A percentile compares a stretch with the other conserved stretches of the same genome.
These are phyloP conservation scores for Dunckerocampus dactyliophorus DNA, from an alignment of 2,113 vertebrate genomes.

Conservation along the genomic window DNA sequence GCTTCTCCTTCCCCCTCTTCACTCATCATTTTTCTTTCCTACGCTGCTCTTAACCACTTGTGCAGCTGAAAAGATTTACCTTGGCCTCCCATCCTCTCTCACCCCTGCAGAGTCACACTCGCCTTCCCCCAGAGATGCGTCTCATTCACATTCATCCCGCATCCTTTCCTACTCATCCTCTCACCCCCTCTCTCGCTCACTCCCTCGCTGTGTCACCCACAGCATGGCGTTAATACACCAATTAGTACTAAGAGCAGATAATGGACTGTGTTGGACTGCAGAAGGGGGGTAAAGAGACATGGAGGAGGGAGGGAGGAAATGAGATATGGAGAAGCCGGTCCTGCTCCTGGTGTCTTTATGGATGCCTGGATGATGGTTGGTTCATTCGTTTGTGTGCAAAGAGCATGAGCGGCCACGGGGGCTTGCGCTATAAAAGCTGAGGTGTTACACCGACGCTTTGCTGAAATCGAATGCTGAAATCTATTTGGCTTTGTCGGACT, in stretches of 20 bases:
- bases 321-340: background rate
- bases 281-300: constrained; percentile 36
- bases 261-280: constrained; percentile 77
- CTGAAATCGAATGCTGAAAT: constrained; percentile 44
- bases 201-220: constrained; percentile 72
- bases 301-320: constrained; percentile 3
- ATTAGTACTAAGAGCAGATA: constrained; percentile 80
- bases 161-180: constrained; percentile 31
- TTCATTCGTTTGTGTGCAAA: constrained; percentile 28
- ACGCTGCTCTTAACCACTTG: constrained; percentile 75
- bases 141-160: constrained; percentile 70
- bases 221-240: constrained; percentile 77
- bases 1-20: background rate
- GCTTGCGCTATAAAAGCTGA: constrained; percentile 57
- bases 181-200: constrained; percentile 28
- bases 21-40: constrained; percentile 21
- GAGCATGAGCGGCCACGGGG: constrained; percentile 49
- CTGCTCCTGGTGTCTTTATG: constrained; percentile 37
- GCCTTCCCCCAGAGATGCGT: constrained; percentile 49
- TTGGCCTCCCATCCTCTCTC: constrained; percentile 68
- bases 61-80: constrained; percentile 78
- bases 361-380: constrained; percentile 36
- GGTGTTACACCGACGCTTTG: constrained; percentile 55
- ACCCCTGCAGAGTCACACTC: constrained; percentile 46
- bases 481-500: constrained; percentile 52